Evolutionary conservation across 2,888 invertebrate species (phyloP).

Genomic region (Salticus scenicus): DNA sequence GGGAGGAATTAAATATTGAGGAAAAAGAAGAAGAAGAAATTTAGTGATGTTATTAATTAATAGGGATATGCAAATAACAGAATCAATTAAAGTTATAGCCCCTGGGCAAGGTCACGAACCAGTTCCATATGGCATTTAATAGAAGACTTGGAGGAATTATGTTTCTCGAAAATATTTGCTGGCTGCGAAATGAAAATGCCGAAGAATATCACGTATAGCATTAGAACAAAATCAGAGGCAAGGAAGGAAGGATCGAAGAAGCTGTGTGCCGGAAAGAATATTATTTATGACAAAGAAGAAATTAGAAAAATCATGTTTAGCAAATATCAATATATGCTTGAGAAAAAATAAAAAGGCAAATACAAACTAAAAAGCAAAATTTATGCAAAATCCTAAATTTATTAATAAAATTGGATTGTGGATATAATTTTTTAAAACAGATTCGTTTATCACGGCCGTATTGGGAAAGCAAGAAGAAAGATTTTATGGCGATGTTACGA

Average conservation of each 20-base stretch:
- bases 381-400: background rate
- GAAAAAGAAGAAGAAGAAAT: background rate
- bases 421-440: background rate
- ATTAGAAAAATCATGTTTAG: background rate
- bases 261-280: background rate
- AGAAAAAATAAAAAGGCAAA: background rate
- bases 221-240: background rate
- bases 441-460: background rate
- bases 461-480: background rate
- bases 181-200: background rate
- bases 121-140: slow-evolving; percentile 6
- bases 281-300: background rate
- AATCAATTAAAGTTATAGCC: background rate
- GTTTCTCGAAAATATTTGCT: background rate
- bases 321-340: background rate
- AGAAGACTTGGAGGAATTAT: slow-evolving; percentile 5
- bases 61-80: background rate
- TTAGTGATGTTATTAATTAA: background rate
- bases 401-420: background rate
- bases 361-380: background rate
- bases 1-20: background rate
- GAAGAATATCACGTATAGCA: background rate
- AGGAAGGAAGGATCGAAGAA: background rate
- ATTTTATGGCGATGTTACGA: background rate
- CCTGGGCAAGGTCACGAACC: background rate